phyloP scores from a whole-genome alignment of 2,797 vertebrate genomes.

The Masticophis lateralis region DNA sequence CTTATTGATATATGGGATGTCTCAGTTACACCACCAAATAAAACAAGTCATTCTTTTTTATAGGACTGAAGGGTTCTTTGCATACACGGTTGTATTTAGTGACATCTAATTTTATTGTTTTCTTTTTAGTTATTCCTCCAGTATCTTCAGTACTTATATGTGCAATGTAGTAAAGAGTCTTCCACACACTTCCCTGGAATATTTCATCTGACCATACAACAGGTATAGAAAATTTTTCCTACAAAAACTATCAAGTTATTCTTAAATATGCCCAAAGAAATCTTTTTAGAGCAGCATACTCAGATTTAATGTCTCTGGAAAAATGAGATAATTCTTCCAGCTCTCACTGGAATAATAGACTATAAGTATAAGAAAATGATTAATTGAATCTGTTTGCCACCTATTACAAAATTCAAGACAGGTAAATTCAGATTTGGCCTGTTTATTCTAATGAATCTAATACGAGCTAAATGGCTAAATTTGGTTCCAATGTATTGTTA shows the following conservation, averaged over 20 bases:
- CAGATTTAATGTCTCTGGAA: background rate
- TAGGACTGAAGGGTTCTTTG: background rate
- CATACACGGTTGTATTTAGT: background rate
- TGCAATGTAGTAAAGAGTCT: conserved; percentile 81
- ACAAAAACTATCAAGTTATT: background rate
- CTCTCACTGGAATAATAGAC: background rate
- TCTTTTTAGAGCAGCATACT: background rate
- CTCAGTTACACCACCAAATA: background rate
- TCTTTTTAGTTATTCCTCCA: conserved; percentile 78
- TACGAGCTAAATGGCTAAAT: background rate
- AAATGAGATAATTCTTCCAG: background rate
- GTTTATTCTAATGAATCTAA: background rate
- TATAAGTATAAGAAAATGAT: background rate
- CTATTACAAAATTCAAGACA: background rate
- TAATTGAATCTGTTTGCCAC: background rate
- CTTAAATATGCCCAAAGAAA: too few relatives aligned
- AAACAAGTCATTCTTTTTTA: background rate
- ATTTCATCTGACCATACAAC: conserved; percentile 77
- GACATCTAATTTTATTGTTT: conserved; percentile 10
- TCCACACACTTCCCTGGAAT: conserved; percentile 68
- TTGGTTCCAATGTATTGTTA: background rate
- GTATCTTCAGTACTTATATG: conserved; percentile 88
- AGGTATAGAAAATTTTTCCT: conserved; percentile 72
- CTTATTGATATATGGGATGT: background rate
- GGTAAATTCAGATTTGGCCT: background rate